Evolutionary conservation across 2,888 invertebrate genomes (phyloP).

Genomic region (Dryobota labecula): DNA sequence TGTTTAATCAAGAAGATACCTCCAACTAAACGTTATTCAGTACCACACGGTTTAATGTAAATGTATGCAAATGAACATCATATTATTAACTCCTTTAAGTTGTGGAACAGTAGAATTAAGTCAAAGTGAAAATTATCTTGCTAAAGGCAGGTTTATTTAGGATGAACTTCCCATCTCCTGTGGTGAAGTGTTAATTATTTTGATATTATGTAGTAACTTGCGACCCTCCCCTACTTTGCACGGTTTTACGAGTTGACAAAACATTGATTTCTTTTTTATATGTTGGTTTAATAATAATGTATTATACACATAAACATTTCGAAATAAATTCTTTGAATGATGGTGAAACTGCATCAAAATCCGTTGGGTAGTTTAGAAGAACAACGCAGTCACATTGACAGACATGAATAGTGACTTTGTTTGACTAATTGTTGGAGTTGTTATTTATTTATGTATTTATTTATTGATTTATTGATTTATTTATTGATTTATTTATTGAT

Average conservation of each 20-base stretch:
- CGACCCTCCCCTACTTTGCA: neutral
- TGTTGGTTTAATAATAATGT: no score
- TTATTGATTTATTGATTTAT: no score
- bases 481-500: no score
- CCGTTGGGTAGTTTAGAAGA: neutral
- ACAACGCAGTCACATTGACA: neutral
- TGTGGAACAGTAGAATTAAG: slow-evolving; percentile 19
- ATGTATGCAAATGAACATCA: slow-evolving; percentile 44
- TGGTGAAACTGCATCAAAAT: neutral
- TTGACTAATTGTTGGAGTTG: no score
- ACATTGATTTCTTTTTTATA: neutral
- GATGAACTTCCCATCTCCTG: neutral
- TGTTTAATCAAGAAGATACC: neutral
- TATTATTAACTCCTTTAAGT: slow-evolving; percentile 4
- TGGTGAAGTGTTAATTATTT: slow-evolving; percentile 11
- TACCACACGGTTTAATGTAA: slow-evolving; percentile 22
- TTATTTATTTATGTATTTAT: no score
- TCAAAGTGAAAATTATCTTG: slow-evolving; percentile 33
- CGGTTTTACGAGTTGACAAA: neutral
- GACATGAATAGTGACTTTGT: neutral
- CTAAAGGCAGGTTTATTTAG: slow-evolving; percentile 19
- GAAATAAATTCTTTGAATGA: neutral
- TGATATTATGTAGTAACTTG: neutral
- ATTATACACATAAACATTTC: neutral
- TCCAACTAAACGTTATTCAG: neutral